Percentiles rank a stretch among this genome's conserved stretches.
These are phyloP conservation scores for Acanthurus lineatus DNA, from an alignment of 2,797 vertebrate species.

Conservation along the genomic window DNA sequence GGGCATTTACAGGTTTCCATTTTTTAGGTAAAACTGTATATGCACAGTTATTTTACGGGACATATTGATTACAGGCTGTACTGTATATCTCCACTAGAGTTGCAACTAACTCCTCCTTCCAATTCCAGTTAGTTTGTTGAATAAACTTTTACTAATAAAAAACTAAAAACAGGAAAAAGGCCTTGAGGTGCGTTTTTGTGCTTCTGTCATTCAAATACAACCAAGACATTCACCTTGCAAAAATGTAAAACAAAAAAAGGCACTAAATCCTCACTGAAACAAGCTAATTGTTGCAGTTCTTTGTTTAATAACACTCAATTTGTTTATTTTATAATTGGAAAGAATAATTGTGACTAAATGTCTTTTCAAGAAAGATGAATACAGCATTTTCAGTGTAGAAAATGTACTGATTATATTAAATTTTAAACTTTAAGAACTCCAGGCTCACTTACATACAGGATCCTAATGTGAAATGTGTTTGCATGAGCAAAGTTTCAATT, in stretches of 20 bases:
- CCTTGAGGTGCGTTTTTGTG: neutral
- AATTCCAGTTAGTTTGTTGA: neutral
- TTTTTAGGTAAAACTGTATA: neutral
- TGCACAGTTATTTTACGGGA: neutral
- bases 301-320: no score
- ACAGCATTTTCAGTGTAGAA: neutral
- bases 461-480: slow-evolving; percentile 9
- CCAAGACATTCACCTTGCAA: neutral
- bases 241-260: neutral
- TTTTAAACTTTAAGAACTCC: slow-evolving; percentile 3
- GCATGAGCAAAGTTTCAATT: slow-evolving; percentile 41
- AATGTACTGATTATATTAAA: slow-evolving; percentile 11
- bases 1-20: no score
- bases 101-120: no score
- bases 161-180: neutral
- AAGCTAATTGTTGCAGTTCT: no score
- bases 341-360: neutral
- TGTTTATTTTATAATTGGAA: no score
- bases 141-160: neutral
- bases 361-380: neutral
- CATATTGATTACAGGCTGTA: neutral
- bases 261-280: no score
- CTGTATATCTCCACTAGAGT: neutral
- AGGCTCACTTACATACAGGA: slow-evolving; percentile 30
- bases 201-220: neutral